A percentile compares a stretch with the other conserved stretches of the same genome.
Evolutionary conservation across 2,888 invertebrate species (phyloP).

Genomic region (Nomada ruficornis): DNA sequence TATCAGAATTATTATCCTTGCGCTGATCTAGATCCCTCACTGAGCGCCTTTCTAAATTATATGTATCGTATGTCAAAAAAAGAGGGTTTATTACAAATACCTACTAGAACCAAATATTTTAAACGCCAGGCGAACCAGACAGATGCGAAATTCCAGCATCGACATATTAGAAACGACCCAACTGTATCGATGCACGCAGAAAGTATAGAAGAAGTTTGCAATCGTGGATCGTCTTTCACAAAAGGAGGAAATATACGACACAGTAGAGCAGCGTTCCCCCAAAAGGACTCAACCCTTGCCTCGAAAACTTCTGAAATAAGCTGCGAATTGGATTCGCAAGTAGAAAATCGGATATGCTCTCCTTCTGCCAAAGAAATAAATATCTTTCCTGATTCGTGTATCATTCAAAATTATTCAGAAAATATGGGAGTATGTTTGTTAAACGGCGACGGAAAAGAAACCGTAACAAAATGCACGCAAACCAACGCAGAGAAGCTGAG

Average conservation of each 20-base stretch:
- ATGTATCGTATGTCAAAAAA: slow-evolving; percentile 12
- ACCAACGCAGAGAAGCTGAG: neutral
- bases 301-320: slow-evolving; percentile 20
- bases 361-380: neutral
- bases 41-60: slow-evolving; percentile 11
- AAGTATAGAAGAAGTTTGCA: neutral
- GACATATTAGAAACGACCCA: neutral
- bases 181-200: too few species aligned
- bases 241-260: neutral
- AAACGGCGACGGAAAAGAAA: neutral
- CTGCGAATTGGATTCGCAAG: slow-evolving; percentile 26
- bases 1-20: slow-evolving; percentile 10
- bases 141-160: neutral
- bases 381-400: neutral
- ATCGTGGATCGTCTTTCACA: neutral
- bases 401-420: neutral
- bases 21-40: neutral
- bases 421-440: neutral
- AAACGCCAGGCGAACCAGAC: slow-evolving; percentile 34
- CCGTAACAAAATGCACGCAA: slow-evolving; percentile 20
- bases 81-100: neutral
- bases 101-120: neutral
- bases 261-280: neutral
- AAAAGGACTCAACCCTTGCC: neutral
- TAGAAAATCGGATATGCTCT: neutral